A percentile compares a stretch with the other conserved stretches of the same genome.
Evolutionary conservation across 2,113 vertebrate species (phyloP).

Genomic region (Gopherus evgoodei): DNA sequence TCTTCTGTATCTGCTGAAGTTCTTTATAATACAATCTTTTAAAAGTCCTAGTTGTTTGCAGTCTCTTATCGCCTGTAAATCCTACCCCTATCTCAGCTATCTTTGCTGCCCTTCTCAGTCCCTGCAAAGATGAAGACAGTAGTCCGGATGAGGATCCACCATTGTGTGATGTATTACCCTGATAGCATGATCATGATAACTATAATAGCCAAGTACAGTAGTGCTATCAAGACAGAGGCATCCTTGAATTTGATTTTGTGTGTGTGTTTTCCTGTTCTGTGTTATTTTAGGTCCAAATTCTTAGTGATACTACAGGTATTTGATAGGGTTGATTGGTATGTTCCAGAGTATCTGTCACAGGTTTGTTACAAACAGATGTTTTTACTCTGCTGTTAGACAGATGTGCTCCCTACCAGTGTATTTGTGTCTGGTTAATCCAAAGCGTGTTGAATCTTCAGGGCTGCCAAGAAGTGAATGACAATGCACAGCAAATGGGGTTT

Average conservation of each 20-base stretch:
- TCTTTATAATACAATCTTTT: neutral
- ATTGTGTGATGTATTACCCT: accelerated
- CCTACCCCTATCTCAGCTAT: neutral
- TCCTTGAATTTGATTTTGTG: neutral
- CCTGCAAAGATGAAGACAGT: neutral
- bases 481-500: neutral
- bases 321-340: neutral
- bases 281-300: neutral
- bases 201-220: neutral
- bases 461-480: neutral
- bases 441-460: neutral
- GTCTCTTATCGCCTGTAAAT: accelerated
- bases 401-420: neutral
- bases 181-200: neutral
- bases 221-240: neutral
- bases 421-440: neutral
- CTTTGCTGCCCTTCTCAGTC: neutral
- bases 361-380: neutral
- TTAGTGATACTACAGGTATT: neutral
- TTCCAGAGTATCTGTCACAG: neutral
- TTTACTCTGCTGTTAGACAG: constrained; percentile 1
- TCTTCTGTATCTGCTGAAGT: neutral
- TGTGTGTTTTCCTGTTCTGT: neutral
- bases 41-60: neutral
- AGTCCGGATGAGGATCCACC: neutral